A percentile compares a stretch with the other conserved stretches of the same genome.
Conservation (phyloP, 2,113 vertebrate genomes). For the Pavo muticus region DNA sequence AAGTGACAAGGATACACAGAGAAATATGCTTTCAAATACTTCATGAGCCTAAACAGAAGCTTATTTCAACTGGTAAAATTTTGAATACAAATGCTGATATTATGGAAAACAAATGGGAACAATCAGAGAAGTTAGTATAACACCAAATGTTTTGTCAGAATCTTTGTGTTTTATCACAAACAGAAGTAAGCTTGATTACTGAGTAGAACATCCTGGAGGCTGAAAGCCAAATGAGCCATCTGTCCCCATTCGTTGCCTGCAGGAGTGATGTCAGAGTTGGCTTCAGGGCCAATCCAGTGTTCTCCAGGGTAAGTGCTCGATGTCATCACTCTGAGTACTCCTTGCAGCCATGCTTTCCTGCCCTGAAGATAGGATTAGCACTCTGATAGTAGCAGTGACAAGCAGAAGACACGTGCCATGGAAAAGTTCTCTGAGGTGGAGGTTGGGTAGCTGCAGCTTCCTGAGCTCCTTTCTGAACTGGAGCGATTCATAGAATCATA, state of each 20-base stretch:
- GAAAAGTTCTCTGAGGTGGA: not conserved
- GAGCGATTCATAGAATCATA: not conserved
- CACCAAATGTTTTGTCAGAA: not conserved
- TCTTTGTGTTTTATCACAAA: not conserved
- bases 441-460: not conserved
- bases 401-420: not conserved
- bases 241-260: not conserved
- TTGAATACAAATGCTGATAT: not conserved
- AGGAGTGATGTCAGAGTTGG: not conserved
- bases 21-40: not conserved
- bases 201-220: not conserved
- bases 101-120: not conserved
- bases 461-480: not conserved
- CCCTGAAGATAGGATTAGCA: not conserved
- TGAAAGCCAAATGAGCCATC: not conserved
- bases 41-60: not conserved
- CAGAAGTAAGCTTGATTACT: not conserved
- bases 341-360: not conserved
- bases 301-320: not conserved
- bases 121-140: not conserved
- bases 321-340: not conserved
- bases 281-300: not conserved
- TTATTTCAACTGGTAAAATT: not conserved
- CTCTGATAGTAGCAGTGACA: not conserved
- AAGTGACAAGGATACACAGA: not conserved